Percentiles rank a stretch among this genome's conserved stretches.
Conservation (phyloP, 1,140 invertebrate genomes). For the Trachymyrmex septentrionalis region DNA sequence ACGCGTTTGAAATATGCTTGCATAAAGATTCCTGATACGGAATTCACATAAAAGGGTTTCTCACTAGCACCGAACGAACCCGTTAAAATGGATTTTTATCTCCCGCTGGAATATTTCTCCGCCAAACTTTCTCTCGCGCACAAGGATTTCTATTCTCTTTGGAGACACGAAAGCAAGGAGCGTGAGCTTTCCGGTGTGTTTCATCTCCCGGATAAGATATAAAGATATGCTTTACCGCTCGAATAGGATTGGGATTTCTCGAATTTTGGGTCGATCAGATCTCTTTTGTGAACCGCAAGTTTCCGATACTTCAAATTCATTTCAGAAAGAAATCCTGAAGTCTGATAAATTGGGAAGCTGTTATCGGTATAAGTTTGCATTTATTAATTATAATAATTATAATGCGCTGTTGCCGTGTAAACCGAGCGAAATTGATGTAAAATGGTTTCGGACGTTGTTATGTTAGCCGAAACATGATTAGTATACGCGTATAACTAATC, state of each 20-base stretch:
- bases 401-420: not conserved
- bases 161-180: not conserved
- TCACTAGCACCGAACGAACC: not conserved
- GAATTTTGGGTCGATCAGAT: slow-evolving; percentile 1
- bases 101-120: slow-evolving; percentile 45
- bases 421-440: slow-evolving; percentile 28
- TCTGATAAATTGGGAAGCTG: slow-evolving; percentile 8
- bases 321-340: not conserved
- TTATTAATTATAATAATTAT: slow-evolving; percentile 4
- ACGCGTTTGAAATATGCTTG: slow-evolving; percentile 15
- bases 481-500: slow-evolving; percentile 57
- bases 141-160: slow-evolving; percentile 34
- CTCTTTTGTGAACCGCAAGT: not conserved
- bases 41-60: slow-evolving; percentile 40
- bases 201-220: slow-evolving; percentile 27
- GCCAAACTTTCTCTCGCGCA: slow-evolving; percentile 32
- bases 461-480: slow-evolving; percentile 42
- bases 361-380: not conserved
- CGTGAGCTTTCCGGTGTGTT: not conserved
- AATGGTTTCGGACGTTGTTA: slow-evolving; percentile 35
- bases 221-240: slow-evolving; percentile 24
- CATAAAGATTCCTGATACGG: slow-evolving; percentile 24
- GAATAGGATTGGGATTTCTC: slow-evolving; percentile 28
- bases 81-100: slow-evolving; percentile 46
- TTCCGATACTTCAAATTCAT: not conserved